Evolutionary conservation across 2,888 invertebrate species (phyloP).

Genomic region (Mylabris sibirica): DNA sequence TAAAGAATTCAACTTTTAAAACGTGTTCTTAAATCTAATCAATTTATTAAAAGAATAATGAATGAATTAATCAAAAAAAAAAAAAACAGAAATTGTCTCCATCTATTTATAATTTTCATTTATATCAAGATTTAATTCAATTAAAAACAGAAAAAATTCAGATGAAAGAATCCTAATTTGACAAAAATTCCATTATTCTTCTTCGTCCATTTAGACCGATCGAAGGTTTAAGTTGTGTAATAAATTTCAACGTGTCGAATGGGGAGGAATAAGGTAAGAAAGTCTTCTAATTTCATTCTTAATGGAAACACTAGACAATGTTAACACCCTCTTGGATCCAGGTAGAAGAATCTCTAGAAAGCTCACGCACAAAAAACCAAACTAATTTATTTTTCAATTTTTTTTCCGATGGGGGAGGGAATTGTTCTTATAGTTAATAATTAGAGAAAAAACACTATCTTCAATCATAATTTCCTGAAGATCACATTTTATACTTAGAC

Average conservation of each 20-base stretch:
- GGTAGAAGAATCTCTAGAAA: not conserved
- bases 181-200: not conserved
- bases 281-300: not conserved
- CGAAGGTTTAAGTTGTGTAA: not conserved
- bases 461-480: not conserved
- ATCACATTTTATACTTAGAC: not conserved
- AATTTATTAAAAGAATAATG: not conserved
- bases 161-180: not conserved
- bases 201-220: not conserved
- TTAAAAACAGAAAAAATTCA: not conserved
- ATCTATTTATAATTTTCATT: not conserved
- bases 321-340: not conserved
- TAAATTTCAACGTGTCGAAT: slow-evolving; percentile 14
- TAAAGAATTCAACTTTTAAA: not conserved
- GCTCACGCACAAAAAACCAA: not conserved
- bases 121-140: not conserved
- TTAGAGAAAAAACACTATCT: not conserved
- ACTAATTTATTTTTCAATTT: slow-evolving; percentile 1
- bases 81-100: not conserved
- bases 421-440: no score
- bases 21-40: not conserved
- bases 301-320: slow-evolving; percentile 9
- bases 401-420: no score
- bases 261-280: not conserved
- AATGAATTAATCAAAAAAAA: not conserved